Percentiles rank a stretch among this genome's conserved stretches.
These are phyloP conservation scores for Colistium nudipinnis DNA, from an alignment of 2,113 vertebrate genomes.

Conservation along the genomic window DNA sequence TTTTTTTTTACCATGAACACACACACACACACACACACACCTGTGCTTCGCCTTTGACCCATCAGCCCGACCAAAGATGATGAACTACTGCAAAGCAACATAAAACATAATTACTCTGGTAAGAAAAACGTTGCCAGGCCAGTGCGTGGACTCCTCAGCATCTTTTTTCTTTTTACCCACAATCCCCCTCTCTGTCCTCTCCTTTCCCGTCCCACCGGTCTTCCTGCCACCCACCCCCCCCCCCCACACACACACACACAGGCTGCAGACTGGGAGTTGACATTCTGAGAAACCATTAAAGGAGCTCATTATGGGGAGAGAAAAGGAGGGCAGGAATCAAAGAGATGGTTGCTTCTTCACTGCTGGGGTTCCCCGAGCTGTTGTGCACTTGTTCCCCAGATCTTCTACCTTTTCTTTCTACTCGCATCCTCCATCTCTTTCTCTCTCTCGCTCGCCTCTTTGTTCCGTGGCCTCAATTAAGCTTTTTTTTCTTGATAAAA, in stretches of 20 bases:
- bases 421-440: slow-evolving; percentile 13
- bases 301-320: slow-evolving; percentile 63
- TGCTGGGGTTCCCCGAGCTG: slow-evolving; percentile 44
- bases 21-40: slow-evolving; percentile 15
- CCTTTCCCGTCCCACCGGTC: slow-evolving; percentile 20
- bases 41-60: slow-evolving; percentile 10
- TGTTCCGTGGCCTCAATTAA: slow-evolving; percentile 51
- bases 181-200: slow-evolving; percentile 12
- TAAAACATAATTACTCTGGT: slow-evolving; percentile 48
- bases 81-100: slow-evolving; percentile 46
- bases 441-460: slow-evolving; percentile 15
- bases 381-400: slow-evolving; percentile 34
- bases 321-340: slow-evolving; percentile 65
- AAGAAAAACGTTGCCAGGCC: slow-evolving; percentile 1
- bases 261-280: slow-evolving; percentile 63
- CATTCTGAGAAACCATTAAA: slow-evolving; percentile 65
- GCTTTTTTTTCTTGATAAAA: too few species aligned
- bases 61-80: slow-evolving; percentile 40
- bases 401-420: slow-evolving; percentile 40
- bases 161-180: not conserved
- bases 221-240: slow-evolving; percentile 55
- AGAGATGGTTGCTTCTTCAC: slow-evolving; percentile 46
- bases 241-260: too few species aligned
- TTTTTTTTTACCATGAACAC: not conserved
- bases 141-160: slow-evolving; percentile 1